Percentiles rank a stretch among this genome's conserved stretches.
Evolutionary conservation across 1,140 invertebrate species (phyloP).

Genomic region (Tigriopus japonicus): DNA sequence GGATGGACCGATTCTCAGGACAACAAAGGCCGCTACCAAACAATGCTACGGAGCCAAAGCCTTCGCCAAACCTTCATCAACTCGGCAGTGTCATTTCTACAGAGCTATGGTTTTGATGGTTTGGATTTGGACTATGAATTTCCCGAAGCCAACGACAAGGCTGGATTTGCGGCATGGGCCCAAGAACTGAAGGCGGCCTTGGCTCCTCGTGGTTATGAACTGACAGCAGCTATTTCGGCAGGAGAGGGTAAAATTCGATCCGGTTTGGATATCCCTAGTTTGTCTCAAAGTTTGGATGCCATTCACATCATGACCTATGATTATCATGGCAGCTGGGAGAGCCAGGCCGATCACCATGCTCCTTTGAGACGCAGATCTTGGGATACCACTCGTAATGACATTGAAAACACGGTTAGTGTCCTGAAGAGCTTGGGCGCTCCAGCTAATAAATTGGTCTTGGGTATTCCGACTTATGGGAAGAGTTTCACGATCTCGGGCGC

Average conservation of each 20-base stretch:
- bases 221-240: slow-evolving; percentile 41
- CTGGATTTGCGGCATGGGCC: neutral
- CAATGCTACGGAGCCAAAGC: slow-evolving; percentile 12
- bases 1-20: slow-evolving; percentile 20
- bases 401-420: slow-evolving; percentile 79
- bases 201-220: slow-evolving; percentile 27
- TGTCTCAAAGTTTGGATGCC: slow-evolving; percentile 16
- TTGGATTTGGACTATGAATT: slow-evolving; percentile 17
- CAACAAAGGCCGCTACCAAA: slow-evolving; percentile 16
- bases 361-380: neutral
- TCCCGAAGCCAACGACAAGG: neutral
- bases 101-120: slow-evolving; percentile 26
- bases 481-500: slow-evolving; percentile 53
- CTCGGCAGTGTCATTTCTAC: slow-evolving; percentile 20
- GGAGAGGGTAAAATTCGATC: slow-evolving; percentile 28
- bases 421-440: slow-evolving; percentile 64
- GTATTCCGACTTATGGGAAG: slow-evolving; percentile 82
- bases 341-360: neutral
- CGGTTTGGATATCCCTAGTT: slow-evolving; percentile 12
- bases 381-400: slow-evolving; percentile 14
- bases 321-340: slow-evolving; percentile 24
- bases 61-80: slow-evolving; percentile 19
- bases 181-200: slow-evolving; percentile 35
- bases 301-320: slow-evolving; percentile 30
- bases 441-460: slow-evolving; percentile 62